Conservation (phyloP, 2,113 vertebrate genomes). For the pig (Sus scrofa) region T2T-Sscrofa CM000827.6:90990501-90991000, state of each 20-base stretch:
- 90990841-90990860: not conserved
- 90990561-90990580: not conserved
- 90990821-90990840: slow-evolving; percentile 27
- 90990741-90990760: not conserved
- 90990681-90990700: slow-evolving; percentile 37
- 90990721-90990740: not conserved
- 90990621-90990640: not conserved
- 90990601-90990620: not conserved
- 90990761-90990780: not conserved
- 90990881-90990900: not conserved
- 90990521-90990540: not conserved
- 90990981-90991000: slow-evolving; percentile 37
- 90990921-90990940: not conserved
- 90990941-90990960: not conserved
- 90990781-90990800: not conserved
- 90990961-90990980: not conserved
- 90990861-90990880: not conserved
- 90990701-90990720: not conserved
- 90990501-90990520: not conserved
- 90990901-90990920: not conserved
- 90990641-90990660: not conserved
- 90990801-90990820: slow-evolving; percentile 37
- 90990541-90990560: not conserved
- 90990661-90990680: not conserved
- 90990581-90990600: not conserved